Percentiles rank a stretch among this genome's conserved stretches.
These are phyloP conservation scores for Myotis planiceps DNA, from an alignment of 2,797 vertebrate species.

Conservation along the genomic window DNA sequence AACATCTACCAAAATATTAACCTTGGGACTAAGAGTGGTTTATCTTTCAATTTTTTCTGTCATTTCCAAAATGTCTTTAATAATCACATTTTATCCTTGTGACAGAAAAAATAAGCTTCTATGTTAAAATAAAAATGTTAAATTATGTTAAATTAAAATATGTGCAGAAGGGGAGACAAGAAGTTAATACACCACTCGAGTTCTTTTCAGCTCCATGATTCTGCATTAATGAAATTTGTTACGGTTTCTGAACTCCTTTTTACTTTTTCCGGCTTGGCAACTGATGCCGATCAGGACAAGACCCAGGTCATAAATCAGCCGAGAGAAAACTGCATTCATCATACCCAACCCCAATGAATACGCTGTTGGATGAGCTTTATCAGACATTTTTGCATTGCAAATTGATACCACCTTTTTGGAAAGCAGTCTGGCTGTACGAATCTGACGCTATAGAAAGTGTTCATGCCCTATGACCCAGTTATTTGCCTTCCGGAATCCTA, in stretches of 20 bases:
- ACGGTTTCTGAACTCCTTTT: slow-evolving; percentile 39
- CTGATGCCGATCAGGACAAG: not conserved
- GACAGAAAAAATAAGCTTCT: slow-evolving; percentile 2
- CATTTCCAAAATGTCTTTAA: slow-evolving; percentile 3
- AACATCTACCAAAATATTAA: not conserved
- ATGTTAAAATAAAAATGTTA: not conserved
- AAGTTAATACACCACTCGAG: not conserved
- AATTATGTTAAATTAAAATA: slow-evolving; percentile 5
- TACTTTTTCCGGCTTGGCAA: slow-evolving; percentile 1
- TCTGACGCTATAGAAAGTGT: slow-evolving; percentile 11
- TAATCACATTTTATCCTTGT: not conserved
- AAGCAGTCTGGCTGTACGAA: not conserved
- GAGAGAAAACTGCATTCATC: not conserved
- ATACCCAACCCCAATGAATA: not conserved
- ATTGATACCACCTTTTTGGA: slow-evolving; percentile 13
- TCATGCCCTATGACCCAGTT: slow-evolving; percentile 6
- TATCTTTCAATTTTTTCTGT: not conserved
- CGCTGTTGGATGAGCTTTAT: not conserved
- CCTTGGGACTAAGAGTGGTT: not conserved
- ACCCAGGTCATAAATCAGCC: slow-evolving; percentile 5
- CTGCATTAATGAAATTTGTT: not conserved
- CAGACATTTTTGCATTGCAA: not conserved
- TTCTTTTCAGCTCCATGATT: not conserved
- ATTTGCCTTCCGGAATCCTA: slow-evolving; percentile 49
- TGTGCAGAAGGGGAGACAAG: not conserved